Percentiles rank a stretch among this genome's conserved stretches.
phyloP scores from a whole-genome alignment of 2,797 vertebrate genomes.

The Lates japonicus region DNA sequence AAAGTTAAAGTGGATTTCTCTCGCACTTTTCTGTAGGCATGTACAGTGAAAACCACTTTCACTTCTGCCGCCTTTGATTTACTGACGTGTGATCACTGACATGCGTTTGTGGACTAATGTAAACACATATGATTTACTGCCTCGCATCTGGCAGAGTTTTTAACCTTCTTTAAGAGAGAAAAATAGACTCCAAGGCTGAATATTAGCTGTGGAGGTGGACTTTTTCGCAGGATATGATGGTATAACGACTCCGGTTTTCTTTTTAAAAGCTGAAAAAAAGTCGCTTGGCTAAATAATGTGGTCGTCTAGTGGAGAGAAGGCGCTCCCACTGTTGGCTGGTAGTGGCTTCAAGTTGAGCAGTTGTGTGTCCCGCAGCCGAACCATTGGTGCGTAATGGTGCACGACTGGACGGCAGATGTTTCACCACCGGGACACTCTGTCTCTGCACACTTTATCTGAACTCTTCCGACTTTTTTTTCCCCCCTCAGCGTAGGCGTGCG shows the following conservation, averaged over 20 bases:
- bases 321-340: conserved; percentile 65
- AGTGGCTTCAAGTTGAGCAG: conserved; percentile 54
- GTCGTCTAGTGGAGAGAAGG: conserved; percentile 41
- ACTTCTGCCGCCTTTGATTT: conserved; percentile 28
- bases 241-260: conserved; percentile 24
- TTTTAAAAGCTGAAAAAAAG: neutral
- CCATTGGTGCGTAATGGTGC: conserved; percentile 78
- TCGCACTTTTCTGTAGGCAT: neutral
- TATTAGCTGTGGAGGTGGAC: conserved; percentile 14
- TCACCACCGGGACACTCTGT: conserved; percentile 73
- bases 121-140: conserved; percentile 48
- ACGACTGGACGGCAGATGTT: conserved; percentile 82
- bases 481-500: conserved; percentile 66
- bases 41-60: neutral
- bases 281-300: conserved; percentile 40
- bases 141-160: conserved; percentile 10
- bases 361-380: conserved; percentile 54
- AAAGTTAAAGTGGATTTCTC: neutral
- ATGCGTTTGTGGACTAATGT: conserved; percentile 38
- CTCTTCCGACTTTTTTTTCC: conserved; percentile 43
- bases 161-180: neutral
- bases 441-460: conserved; percentile 71
- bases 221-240: conserved; percentile 8
- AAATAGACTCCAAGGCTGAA: neutral
- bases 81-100: conserved; percentile 41